Evolutionary conservation across 2,797 vertebrate genomes (phyloP).

Genomic region (Pseudomugil gertrudae): DNA sequence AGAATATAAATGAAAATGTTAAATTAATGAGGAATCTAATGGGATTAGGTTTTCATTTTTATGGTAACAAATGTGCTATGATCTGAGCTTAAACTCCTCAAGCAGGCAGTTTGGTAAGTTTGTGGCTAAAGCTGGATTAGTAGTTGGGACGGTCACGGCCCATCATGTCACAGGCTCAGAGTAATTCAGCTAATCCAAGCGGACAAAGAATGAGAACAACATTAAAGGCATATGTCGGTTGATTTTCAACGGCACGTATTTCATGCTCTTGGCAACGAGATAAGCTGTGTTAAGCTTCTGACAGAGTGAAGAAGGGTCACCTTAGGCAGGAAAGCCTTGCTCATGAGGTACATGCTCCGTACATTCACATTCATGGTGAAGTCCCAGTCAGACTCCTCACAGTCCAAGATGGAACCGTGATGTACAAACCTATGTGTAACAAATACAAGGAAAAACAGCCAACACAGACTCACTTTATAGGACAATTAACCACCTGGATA

Average conservation of each 20-base stretch:
- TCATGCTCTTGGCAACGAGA: constrained; percentile 12
- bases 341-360: constrained; percentile 96
- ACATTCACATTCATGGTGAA: constrained; percentile 94
- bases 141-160: constrained; percentile 48
- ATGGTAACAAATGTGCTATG: neutral
- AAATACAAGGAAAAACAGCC: neutral
- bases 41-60: neutral
- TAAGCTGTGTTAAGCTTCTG: constrained; percentile 29
- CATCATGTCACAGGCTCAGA: constrained; percentile 65
- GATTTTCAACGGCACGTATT: constrained; percentile 25
- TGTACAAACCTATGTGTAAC: constrained; percentile 88
- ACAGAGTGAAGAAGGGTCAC: constrained; percentile 69
- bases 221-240: constrained; percentile 65
- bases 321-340: constrained; percentile 92
- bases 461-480: neutral
- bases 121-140: constrained; percentile 69
- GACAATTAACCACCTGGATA: neutral
- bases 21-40: neutral
- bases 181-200: constrained; percentile 70
- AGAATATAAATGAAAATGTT: neutral
- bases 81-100: constrained; percentile 16
- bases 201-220: constrained; percentile 63
- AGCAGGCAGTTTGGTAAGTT: constrained; percentile 49
- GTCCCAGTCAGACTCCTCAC: constrained; percentile 92
- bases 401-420: constrained; percentile 91